A percentile compares a stretch with the other conserved stretches of the same genome.
Evolutionary conservation across 2,888 invertebrate genomes (phyloP).

Genomic region (Drosophila monieri): DNA sequence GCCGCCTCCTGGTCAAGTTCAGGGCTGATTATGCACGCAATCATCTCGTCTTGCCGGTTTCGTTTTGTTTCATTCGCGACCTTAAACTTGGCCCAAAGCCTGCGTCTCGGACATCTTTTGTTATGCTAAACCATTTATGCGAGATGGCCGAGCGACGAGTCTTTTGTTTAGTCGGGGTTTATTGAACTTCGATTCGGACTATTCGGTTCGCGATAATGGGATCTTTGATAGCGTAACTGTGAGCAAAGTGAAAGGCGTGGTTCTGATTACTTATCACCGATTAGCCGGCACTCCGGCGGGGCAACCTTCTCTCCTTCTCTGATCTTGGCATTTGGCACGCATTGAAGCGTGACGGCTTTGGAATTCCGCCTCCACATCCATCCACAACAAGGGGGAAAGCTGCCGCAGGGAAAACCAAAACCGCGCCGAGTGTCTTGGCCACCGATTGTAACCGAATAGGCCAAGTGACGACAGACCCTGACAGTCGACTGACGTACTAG

Average conservation of each 20-base stretch:
- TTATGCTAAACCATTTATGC: constrained; percentile 62
- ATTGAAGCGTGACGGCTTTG: constrained; percentile 35
- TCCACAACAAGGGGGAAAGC: constrained; percentile 56
- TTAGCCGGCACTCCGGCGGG: constrained; percentile 24
- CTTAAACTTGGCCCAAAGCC: constrained; percentile 47
- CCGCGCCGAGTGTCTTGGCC: constrained; percentile 7
- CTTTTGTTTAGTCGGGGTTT: constrained; percentile 51
- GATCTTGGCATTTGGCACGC: constrained; percentile 42
- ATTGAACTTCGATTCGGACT: constrained; percentile 55
- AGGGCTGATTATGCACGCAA: constrained; percentile 72
- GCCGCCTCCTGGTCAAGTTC: constrained; percentile 70
- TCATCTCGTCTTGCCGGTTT: constrained; percentile 68
- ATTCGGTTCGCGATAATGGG: constrained; percentile 40
- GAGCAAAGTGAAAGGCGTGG: constrained; percentile 67
- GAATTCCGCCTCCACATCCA: constrained; percentile 23
- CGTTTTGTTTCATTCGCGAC: constrained; percentile 14
- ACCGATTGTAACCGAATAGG: constrained; percentile 51
- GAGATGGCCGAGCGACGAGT: constrained; percentile 2
- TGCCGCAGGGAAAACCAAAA: constrained; percentile 15
- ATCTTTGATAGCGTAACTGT: constrained; percentile 27
- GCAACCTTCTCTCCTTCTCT: constrained; percentile 12
- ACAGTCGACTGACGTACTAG: constrained; percentile 31
- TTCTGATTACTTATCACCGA: constrained; percentile 55
- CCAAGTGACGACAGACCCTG: constrained; percentile 37
- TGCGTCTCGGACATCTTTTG: constrained; percentile 47